Evolutionary conservation across 1,140 invertebrate genomes (phyloP).

Genomic region (Hyles vespertilio): DNA sequence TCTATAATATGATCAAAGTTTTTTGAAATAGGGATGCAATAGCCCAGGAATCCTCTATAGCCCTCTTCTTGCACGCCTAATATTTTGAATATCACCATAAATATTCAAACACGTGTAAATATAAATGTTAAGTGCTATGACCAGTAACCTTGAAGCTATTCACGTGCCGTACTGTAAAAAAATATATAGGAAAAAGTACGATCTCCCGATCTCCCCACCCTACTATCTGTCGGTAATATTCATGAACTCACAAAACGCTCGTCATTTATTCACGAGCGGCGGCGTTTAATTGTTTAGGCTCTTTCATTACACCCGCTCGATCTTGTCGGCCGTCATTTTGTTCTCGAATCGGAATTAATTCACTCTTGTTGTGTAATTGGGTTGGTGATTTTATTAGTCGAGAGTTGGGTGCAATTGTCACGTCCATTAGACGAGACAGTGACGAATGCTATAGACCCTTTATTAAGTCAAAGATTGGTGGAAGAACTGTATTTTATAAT

Average conservation of each 20-base stretch:
- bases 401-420: constrained; percentile 1
- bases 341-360: constrained; percentile 20
- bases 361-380: constrained; percentile 13
- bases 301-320: constrained; percentile 16
- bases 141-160: too few relatives aligned
- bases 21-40: too few relatives aligned
- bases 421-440: background rate
- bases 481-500: too few relatives aligned
- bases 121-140: too few relatives aligned
- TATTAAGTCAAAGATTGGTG: too few relatives aligned
- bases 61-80: too few relatives aligned
- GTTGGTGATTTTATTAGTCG: constrained; percentile 5
- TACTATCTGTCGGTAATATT: constrained; percentile 19
- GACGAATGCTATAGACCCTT: too few relatives aligned
- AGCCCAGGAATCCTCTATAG: too few relatives aligned
- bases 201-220: background rate
- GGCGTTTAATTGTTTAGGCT: constrained; percentile 26
- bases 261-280: constrained; percentile 24
- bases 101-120: too few relatives aligned
- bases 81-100: too few relatives aligned
- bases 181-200: background rate
- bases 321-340: constrained; percentile 9
- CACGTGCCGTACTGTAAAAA: too few relatives aligned
- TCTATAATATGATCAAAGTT: too few relatives aligned
- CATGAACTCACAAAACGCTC: constrained; percentile 21